Evolutionary conservation across 2,113 vertebrate species (phyloP).

Genomic region (Isichthys henryi): DNA sequence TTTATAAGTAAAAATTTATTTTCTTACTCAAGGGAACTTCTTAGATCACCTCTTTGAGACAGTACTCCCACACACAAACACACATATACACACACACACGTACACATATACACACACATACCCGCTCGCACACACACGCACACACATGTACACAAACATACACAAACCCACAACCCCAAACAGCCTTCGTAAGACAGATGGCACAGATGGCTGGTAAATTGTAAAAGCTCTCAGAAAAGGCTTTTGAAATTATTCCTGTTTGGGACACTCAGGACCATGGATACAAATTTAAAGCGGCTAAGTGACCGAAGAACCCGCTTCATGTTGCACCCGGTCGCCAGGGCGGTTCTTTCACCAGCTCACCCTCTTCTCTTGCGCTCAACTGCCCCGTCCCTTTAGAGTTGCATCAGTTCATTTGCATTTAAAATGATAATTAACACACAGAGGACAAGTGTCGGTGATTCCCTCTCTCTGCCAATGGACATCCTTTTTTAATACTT

Average conservation of each 20-base stretch:
- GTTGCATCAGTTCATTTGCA: constrained; percentile 59
- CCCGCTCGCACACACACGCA: too few species aligned
- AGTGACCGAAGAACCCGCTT: constrained; percentile 49
- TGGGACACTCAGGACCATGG: constrained; percentile 14
- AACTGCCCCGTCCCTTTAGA: constrained; percentile 60
- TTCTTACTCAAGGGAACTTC: background rate
- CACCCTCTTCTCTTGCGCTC: constrained; percentile 33
- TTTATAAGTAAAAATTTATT: background rate
- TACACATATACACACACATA: background rate
- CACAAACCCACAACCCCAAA: background rate
- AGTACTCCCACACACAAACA: background rate
- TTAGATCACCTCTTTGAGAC: background rate
- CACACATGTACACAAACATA: background rate
- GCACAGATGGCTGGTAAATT: background rate
- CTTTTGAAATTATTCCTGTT: background rate
- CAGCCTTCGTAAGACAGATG: background rate
- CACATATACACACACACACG: background rate
- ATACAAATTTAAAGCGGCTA: constrained; percentile 46
- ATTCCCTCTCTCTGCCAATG: background rate
- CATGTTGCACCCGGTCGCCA: constrained; percentile 38
- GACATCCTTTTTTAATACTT: constrained; percentile 5
- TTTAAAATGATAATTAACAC: constrained; percentile 63
- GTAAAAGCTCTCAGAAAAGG: background rate
- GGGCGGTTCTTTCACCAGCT: background rate
- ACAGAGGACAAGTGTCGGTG: constrained; percentile 24